Evolutionary conservation across 2,888 invertebrate species (phyloP).

Genomic region (Candidula unifasciata): DNA sequence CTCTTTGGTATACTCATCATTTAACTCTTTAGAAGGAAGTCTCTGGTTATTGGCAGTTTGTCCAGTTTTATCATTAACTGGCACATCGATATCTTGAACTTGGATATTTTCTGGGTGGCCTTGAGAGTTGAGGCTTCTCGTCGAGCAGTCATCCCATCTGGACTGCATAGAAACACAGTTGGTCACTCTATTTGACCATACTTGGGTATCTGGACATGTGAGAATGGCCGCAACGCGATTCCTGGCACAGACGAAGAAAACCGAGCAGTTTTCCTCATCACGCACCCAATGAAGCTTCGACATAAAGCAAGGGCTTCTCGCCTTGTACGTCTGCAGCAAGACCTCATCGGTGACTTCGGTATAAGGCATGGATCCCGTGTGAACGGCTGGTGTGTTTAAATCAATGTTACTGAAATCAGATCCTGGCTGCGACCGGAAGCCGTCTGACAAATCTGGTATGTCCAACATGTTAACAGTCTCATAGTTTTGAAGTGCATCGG

Average conservation of each 20-base stretch:
- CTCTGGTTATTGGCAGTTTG: too few relatives aligned
- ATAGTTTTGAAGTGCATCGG: not conserved
- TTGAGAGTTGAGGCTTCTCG: not conserved
- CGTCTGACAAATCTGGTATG: not conserved
- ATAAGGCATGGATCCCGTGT: constrained; percentile 22
- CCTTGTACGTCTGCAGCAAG: constrained; percentile 32
- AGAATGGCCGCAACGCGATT: constrained; percentile 41
- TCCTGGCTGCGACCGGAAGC: not conserved
- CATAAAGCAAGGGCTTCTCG: constrained; percentile 35
- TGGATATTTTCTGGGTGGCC: too few relatives aligned
- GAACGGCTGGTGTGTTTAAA: constrained; percentile 1
- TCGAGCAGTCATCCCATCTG: constrained; percentile 57
- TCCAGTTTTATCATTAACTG: too few relatives aligned
- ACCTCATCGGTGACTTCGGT: constrained; percentile 39
- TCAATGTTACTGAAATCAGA: not conserved
- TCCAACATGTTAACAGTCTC: not conserved
- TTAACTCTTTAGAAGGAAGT: not conserved
- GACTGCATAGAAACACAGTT: constrained; percentile 57
- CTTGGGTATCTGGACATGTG: constrained; percentile 50
- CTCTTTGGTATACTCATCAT: not conserved
- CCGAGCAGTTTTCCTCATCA: constrained; percentile 35
- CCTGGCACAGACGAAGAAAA: constrained; percentile 50
- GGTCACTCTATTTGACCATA: constrained; percentile 56
- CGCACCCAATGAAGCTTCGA: constrained; percentile 46
- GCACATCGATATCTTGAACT: too few relatives aligned